Evolutionary conservation across 2,888 invertebrate species (phyloP).

Genomic region (Lepidocyrtoides sp.): DNA sequence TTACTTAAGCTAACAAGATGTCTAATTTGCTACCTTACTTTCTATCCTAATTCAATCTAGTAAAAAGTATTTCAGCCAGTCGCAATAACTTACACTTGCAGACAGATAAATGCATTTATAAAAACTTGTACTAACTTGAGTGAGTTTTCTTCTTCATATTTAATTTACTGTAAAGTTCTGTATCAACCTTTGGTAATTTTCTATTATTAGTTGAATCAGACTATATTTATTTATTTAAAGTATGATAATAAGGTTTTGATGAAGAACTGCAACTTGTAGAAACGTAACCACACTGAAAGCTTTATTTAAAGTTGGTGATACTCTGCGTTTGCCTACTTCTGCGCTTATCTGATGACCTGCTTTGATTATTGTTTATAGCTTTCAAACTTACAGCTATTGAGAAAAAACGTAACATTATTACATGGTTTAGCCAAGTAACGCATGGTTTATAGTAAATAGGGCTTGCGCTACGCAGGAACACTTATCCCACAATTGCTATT

Average conservation of each 20-base stretch:
- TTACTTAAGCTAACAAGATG: neutral
- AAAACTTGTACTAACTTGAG: constrained; percentile 10
- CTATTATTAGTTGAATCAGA: neutral
- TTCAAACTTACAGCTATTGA: no score
- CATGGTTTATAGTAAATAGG: no score
- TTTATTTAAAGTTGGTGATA: no score
- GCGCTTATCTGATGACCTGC: no score
- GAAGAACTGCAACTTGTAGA: neutral
- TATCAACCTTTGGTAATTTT: neutral
- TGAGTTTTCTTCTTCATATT: neutral
- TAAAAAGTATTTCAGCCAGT: constrained; percentile 44
- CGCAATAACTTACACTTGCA: constrained; percentile 18
- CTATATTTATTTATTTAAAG: constrained; percentile 2
- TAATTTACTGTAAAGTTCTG: neutral
- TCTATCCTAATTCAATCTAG: constrained; percentile 23
- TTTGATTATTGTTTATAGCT: no score
- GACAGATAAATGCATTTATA: neutral
- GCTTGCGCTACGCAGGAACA: no score
- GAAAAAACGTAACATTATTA: no score
- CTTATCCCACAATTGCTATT: no score
- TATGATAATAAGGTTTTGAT: neutral
- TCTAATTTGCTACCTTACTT: neutral
- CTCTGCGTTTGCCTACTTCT: no score
- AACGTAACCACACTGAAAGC: constrained; percentile 7
- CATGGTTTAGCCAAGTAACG: no score